Base-by-base conservation (phyloP, 1,140 invertebrate genomes). In the Contarinia nasturtii region DNA sequence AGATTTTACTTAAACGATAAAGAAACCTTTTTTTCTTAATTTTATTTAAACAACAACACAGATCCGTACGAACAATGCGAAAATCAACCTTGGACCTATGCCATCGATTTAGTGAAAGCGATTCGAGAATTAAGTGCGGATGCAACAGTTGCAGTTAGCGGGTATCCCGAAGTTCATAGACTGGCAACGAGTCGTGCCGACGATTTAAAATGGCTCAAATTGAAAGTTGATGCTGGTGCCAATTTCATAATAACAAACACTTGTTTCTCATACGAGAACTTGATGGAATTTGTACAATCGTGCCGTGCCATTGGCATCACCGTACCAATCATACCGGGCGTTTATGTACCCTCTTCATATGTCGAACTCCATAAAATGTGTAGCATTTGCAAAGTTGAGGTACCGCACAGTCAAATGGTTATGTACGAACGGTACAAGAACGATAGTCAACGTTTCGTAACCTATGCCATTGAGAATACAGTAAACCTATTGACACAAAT, bases 231-330 rank as follows among this genome's bases (percentile, higher is more conserved):
- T 19, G 49, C 48, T 19, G 52, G 51, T 33, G 52, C 51, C 12
- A 40, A 54, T 36, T 54, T 55, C 46, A 51, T 55, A 11, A 54
- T 55, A 19, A 54, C 52, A 2, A 52, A 55, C 50, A 48, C 50
- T 7, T 45, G 51, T 43, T 55, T 50, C 45, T 47, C 48, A 11
- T 45, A 22, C 11, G 42, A 46, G 7, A 44, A 45, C 8, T 52
- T 49, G 40, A 12, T 19, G 4, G 33, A 41, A 33, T 55, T 52
- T 48, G 33, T 49, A 4, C 40, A 21, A n/a, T 41, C 21, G 37
- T 55, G 52, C 37, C 47, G 44, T 44, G 37, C 48, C 18, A 7
- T 34, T 3, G 50, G 41, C 8, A 48, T 55, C 18, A 17, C 10
- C 3, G 41, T 43, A 17, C 17, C 41, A 18, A 43, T 43, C n/a